A percentile compares a stretch with the other conserved stretches of the same genome.
Conservation (phyloP, 2,888 invertebrate genomes). For the Philonicus albiceps region DNA sequence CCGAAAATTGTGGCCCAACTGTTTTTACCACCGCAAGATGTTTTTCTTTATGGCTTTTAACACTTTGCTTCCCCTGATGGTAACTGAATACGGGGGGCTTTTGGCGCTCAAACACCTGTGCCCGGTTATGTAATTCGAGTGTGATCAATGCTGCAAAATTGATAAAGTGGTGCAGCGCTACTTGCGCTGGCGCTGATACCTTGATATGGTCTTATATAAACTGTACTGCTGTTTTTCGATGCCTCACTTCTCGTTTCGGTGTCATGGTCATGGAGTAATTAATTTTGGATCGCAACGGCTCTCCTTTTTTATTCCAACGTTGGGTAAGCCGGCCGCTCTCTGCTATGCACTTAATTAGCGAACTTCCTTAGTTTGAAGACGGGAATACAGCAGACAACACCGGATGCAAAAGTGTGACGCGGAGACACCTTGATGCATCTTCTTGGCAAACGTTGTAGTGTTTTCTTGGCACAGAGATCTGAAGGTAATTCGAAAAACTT, state of each 20-base stretch:
- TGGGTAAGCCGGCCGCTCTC: not conserved
- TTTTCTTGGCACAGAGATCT: not conserved
- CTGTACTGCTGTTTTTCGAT: not conserved
- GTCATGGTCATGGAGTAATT: conserved; percentile 36
- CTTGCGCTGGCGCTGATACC: not conserved
- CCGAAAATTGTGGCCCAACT: not conserved
- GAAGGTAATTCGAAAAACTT: not conserved
- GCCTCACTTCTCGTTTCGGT: conserved; percentile 12
- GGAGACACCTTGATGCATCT: conserved; percentile 24
- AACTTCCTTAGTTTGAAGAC: conserved; percentile 1
- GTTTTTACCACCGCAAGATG: not conserved
- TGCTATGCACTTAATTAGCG: conserved; percentile 14
- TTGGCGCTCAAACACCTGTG: not conserved
- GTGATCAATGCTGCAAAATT: not conserved
- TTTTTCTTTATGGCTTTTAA: not conserved
- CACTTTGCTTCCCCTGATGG: not conserved
- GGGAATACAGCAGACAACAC: conserved; percentile 12
- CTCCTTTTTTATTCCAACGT: not conserved
- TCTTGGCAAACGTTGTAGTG: not conserved
- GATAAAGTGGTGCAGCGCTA: not conserved
- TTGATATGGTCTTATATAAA: not conserved
- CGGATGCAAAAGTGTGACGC: conserved; percentile 32
- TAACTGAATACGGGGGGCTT: not conserved
- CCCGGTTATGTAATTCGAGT: conserved; percentile 19
- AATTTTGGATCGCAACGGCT: conserved; percentile 8